Percentiles rank a stretch among this genome's conserved stretches.
Conservation (phyloP, 2,888 invertebrate species). For the Zaprionus obscuricornis region DNA sequence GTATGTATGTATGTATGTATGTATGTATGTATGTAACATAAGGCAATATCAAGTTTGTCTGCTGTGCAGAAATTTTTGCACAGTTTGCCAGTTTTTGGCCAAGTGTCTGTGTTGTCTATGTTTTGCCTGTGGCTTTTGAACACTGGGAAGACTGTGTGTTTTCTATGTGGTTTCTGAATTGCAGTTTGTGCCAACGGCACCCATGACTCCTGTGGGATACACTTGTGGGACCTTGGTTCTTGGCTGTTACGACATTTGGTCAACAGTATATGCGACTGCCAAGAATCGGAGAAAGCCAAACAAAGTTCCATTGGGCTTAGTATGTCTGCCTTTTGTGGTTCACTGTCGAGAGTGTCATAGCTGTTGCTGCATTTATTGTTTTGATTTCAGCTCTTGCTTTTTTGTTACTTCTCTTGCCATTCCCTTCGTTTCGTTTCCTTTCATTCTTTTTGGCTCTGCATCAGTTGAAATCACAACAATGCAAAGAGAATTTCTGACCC, state of each 20-base stretch:
- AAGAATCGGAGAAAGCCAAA: constrained; percentile 45
- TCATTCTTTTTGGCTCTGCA: no score
- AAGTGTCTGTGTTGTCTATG: constrained; percentile 30
- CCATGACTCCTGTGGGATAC: constrained; percentile 4
- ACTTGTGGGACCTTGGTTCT: constrained; percentile 5
- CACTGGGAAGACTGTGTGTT: constrained; percentile 43
- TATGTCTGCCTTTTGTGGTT: constrained; percentile 16
- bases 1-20: constrained; percentile 2
- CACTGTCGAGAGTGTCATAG: constrained; percentile 32
- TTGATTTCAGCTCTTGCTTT: constrained; percentile 29
- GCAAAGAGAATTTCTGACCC: no score
- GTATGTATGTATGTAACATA: constrained; percentile 4
- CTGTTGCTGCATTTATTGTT: constrained; percentile 50
- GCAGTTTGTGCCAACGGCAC: background rate
- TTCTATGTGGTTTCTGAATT: constrained; percentile 30
- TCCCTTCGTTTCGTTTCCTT: constrained; percentile 6
- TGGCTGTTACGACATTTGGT: constrained; percentile 35
- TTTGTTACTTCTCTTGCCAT: background rate
- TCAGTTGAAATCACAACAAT: no score
- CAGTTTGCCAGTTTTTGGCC: constrained; percentile 45
- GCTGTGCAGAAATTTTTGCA: constrained; percentile 19
- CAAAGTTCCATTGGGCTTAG: constrained; percentile 37
- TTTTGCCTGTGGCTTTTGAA: constrained; percentile 32
- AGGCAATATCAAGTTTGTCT: constrained; percentile 1
- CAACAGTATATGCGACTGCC: constrained; percentile 29